These are phyloP conservation scores for Drosophila ustulata DNA, from an alignment of 2,888 invertebrate species.

Conservation along the genomic window DNA sequence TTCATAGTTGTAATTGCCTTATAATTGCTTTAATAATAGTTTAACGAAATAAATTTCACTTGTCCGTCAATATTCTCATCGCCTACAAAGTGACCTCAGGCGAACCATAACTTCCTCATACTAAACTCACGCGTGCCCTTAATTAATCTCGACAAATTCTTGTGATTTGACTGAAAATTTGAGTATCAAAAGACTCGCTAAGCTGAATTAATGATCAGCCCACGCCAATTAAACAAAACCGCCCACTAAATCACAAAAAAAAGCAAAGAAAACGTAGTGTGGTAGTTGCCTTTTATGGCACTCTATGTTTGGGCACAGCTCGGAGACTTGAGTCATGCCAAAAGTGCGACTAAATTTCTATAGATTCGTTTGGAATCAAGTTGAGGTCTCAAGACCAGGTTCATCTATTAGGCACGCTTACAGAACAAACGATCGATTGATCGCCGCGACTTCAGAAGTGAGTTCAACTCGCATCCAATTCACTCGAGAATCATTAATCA, in stretches of 20 bases:
- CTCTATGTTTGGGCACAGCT: conserved; percentile 54
- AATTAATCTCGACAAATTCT: conserved; percentile 58
- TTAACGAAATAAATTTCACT: conserved; percentile 29
- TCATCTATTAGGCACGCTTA: conserved; percentile 37
- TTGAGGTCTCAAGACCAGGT: conserved; percentile 18
- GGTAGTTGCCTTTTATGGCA: conserved; percentile 61
- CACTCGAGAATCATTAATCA: conserved; percentile 60
- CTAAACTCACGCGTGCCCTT: conserved; percentile 50
- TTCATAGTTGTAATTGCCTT: conserved; percentile 29
- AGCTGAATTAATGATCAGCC: conserved; percentile 63
- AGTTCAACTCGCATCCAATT: conserved; percentile 27
- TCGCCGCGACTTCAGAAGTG: conserved; percentile 33
- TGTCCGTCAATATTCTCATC: neutral
- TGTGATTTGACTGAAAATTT: conserved; percentile 19
- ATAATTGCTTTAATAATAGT: conserved; percentile 32
- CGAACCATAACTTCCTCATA: conserved; percentile 42
- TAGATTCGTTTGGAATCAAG: conserved; percentile 33
- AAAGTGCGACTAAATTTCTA: conserved; percentile 21
- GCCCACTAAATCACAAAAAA: conserved; percentile 52
- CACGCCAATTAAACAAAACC: conserved; percentile 59
- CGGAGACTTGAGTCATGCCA: conserved; percentile 53
- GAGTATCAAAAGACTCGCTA: conserved; percentile 15
- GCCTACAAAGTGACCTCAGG: conserved; percentile 57
- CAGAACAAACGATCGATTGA: conserved; percentile 39
- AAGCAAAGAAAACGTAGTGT: conserved; percentile 35